Conservation (phyloP, 2,113 vertebrate species). For the Peromyscus leucopus region DNA sequence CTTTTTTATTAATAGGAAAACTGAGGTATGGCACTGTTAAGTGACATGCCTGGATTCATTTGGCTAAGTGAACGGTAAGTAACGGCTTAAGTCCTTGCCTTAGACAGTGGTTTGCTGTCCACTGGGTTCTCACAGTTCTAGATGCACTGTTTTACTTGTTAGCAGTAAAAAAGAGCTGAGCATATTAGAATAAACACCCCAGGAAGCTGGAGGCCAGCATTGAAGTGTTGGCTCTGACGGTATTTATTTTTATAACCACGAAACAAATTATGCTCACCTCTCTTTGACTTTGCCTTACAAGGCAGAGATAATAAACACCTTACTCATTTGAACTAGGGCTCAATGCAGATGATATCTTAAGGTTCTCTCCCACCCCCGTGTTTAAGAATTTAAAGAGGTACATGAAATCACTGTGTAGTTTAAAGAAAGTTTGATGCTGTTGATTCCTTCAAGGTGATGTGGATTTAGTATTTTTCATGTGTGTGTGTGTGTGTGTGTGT, state of each 20-base stretch:
- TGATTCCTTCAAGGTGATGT: background rate
- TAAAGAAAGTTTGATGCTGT: conserved; percentile 32
- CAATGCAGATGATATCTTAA: background rate
- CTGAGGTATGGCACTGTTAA: background rate
- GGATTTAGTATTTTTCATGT: background rate
- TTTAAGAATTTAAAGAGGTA: background rate
- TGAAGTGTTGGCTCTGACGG: background rate
- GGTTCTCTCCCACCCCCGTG: background rate
- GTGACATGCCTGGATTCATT: background rate
- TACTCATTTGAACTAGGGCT: background rate
- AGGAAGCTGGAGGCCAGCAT: background rate
- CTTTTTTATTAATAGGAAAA: background rate
- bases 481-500: background rate
- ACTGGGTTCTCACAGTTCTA: background rate
- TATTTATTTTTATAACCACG: conserved; percentile 6
- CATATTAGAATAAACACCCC: background rate
- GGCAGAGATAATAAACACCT: background rate
- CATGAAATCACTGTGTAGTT: conserved; percentile 10
- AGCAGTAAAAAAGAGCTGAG: background rate
- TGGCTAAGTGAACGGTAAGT: conserved; percentile 2
- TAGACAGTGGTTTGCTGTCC: background rate
- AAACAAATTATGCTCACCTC: background rate
- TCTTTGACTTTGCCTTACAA: conserved; percentile 11
- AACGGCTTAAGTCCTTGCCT: background rate
- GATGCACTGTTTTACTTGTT: background rate